A percentile compares a stretch with the other conserved stretches of the same genome.
These are phyloP conservation scores for Alexandromys fortis DNA, from an alignment of 2,113 vertebrate genomes.

Conservation along the genomic window DNA sequence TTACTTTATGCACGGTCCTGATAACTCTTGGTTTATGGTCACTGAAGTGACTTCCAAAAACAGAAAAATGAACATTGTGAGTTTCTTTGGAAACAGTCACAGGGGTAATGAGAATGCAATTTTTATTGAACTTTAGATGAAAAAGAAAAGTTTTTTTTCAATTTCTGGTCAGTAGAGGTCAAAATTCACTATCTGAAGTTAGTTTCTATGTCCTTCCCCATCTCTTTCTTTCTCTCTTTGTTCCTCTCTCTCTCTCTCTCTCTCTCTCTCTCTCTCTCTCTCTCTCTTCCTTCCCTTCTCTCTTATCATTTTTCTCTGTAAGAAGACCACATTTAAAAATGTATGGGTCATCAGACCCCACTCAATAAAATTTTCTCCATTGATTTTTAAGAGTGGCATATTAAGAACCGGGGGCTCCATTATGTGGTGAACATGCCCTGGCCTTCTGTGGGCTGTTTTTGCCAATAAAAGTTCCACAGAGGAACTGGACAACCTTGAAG, in stretches of 20 bases:
- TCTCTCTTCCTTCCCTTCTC: neutral
- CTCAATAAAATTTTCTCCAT: constrained; percentile 85
- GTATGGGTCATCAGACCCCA: constrained; percentile 84
- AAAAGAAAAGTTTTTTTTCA: constrained; percentile 83
- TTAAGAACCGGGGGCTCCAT: constrained; percentile 73
- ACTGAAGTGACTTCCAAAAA: constrained; percentile 13
- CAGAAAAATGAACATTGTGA: constrained; percentile 75
- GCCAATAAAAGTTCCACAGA: constrained; percentile 46
- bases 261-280: neutral
- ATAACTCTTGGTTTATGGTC: constrained; percentile 53
- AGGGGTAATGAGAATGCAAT: constrained; percentile 81
- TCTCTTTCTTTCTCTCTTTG: constrained; percentile 53
- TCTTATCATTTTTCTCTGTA: neutral
- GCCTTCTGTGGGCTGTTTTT: constrained; percentile 61
- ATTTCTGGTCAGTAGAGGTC: constrained; percentile 84
- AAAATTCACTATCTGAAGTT: constrained; percentile 88
- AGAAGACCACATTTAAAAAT: constrained; percentile 82
- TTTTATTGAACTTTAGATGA: constrained; percentile 86
- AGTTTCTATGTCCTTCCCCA: constrained; percentile 81
- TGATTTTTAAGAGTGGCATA: constrained; percentile 76
- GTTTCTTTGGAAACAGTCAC: constrained; percentile 75
- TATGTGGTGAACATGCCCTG: constrained; percentile 64
- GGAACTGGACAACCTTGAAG: constrained; percentile 20
- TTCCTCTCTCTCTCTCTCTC: constrained; percentile 56
- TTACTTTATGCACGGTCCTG: neutral